Conservation (phyloP, 2,113 vertebrate species). For the Carettochelys insculpta region DNA sequence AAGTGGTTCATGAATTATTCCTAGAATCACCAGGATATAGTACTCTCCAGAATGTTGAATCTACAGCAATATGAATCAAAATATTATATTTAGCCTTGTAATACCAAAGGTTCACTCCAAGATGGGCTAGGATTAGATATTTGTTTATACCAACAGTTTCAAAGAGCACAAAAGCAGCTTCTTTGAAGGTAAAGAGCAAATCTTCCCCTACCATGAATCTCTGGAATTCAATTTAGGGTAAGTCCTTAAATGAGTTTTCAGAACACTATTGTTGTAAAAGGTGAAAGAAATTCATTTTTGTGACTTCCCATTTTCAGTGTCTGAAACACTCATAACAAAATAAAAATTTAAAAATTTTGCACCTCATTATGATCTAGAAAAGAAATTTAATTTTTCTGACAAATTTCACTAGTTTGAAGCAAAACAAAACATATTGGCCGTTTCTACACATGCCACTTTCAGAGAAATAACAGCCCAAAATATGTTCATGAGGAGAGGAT, state of each 20-base stretch:
- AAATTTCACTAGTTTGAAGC: not conserved
- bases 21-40: not conserved
- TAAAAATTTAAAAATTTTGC: not conserved
- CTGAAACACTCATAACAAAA: accelerated
- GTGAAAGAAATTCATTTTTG: not conserved
- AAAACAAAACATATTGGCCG: too few relatives aligned
- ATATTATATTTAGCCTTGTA: not conserved
- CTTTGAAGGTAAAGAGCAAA: not conserved
- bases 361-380: not conserved
- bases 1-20: not conserved
- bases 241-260: not conserved
- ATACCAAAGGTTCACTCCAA: not conserved
- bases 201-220: not conserved
- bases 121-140: not conserved
- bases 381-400: accelerated
- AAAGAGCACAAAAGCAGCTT: not conserved
- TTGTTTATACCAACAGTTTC: not conserved
- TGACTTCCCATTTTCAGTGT: not conserved
- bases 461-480: too few relatives aligned
- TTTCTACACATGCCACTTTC: too few relatives aligned
- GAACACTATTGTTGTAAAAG: not conserved
- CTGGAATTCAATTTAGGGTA: not conserved
- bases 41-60: not conserved
- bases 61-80: not conserved
- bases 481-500: too few relatives aligned